phyloP scores from a whole-genome alignment of 2,113 vertebrate genomes.

The Hirundichthys speculiger region DNA sequence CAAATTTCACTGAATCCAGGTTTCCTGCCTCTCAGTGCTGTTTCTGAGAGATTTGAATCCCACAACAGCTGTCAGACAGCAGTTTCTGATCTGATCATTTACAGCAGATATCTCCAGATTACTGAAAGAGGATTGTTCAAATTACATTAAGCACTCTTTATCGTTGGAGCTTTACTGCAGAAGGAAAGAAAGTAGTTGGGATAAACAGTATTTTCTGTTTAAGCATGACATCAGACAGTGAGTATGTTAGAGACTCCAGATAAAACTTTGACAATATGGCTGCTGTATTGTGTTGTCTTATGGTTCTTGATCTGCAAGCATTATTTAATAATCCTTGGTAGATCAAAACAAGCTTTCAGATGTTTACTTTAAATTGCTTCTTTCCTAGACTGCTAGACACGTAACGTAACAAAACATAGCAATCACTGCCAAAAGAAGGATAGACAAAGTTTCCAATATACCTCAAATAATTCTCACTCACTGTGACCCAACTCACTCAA shows the following conservation, averaged over 20 bases:
- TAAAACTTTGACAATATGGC: constrained; percentile 16
- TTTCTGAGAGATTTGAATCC: neutral
- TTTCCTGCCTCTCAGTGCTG: constrained; percentile 1
- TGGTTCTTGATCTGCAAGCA: neutral
- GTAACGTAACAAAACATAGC: too few relatives aligned
- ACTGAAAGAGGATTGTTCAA: too few relatives aligned
- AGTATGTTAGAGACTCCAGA: constrained; percentile 1
- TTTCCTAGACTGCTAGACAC: too few relatives aligned
- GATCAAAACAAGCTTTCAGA: neutral
- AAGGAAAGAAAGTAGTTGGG: constrained; percentile 10
- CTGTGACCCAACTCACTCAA: too few relatives aligned
- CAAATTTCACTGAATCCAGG: neutral
- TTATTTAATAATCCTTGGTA: neutral
- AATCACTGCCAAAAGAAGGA: too few relatives aligned
- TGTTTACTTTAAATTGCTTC: too few relatives aligned
- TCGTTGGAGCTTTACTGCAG: constrained; percentile 34
- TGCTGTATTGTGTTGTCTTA: constrained; percentile 6
- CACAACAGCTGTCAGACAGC: neutral
- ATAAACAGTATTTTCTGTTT: constrained; percentile 4
- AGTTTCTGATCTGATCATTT: neutral
- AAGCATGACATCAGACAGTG: constrained; percentile 8
- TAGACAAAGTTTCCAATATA: too few relatives aligned
- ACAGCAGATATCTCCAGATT: neutral
- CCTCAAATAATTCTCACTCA: too few relatives aligned
- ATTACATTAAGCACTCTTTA: constrained; percentile 19